Evolutionary conservation across 2,797 vertebrate species (phyloP).

Genomic region (Peromyscus eremicus): DNA sequence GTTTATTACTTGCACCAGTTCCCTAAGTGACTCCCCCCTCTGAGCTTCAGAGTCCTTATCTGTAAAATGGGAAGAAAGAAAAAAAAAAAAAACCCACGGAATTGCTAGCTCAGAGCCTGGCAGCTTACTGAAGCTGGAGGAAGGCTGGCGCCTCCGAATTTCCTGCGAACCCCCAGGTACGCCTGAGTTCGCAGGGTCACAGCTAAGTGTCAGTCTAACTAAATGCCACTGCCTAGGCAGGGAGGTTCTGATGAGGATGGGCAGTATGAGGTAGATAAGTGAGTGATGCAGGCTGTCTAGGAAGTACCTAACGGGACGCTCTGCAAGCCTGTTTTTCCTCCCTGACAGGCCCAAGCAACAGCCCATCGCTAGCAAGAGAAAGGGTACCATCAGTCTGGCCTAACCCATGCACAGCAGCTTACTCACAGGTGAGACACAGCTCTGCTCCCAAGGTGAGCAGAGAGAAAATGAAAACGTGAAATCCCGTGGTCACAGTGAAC

Average conservation of each 20-base stretch:
- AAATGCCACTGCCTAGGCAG: not conserved
- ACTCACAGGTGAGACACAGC: not conserved
- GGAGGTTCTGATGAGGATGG: not conserved
- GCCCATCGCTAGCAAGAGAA: not conserved
- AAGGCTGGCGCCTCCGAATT: not conserved
- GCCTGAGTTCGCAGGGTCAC: not conserved
- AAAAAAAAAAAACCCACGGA: not conserved
- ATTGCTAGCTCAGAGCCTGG: not conserved
- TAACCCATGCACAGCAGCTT: rapidly evolving
- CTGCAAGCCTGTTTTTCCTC: too few relatives aligned
- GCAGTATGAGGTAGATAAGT: not conserved
- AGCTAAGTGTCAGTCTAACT: not conserved
- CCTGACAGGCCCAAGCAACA: not conserved
- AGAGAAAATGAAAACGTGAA: not conserved
- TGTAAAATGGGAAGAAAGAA: slow-evolving; percentile 22
- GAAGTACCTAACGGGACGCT: too few relatives aligned
- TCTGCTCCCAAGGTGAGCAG: not conserved
- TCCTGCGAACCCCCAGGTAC: not conserved
- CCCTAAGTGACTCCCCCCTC: not conserved
- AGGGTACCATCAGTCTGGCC: not conserved
- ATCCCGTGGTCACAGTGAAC: not conserved
- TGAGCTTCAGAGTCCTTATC: not conserved
- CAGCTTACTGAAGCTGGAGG: not conserved
- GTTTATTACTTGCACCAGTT: not conserved
- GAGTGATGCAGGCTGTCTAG: not conserved